phyloP scores from a whole-genome alignment of 2,113 vertebrate genomes.

The Pterocles orientalis region DNA sequence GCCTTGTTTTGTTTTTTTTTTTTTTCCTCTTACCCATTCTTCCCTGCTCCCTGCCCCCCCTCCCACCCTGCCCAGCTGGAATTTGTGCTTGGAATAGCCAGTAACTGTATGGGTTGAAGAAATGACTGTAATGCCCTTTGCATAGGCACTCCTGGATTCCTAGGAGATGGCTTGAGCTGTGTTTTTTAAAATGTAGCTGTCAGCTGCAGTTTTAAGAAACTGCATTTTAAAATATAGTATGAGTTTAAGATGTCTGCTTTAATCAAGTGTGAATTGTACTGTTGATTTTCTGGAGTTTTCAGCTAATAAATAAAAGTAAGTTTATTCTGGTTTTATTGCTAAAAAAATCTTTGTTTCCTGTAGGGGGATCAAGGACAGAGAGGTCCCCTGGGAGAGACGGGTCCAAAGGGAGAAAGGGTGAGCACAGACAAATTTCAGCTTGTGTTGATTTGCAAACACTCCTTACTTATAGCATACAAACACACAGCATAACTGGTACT shows the following conservation, averaged over 20 bases:
- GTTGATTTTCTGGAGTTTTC: background rate
- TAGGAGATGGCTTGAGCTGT: background rate
- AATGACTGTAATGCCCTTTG: background rate
- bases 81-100: background rate
- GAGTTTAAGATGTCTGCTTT: background rate
- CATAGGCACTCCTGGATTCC: background rate
- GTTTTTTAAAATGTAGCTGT: background rate
- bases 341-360: background rate
- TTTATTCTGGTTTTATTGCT: background rate
- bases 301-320: background rate
- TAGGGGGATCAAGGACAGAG: constrained; percentile 92
- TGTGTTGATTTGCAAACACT: background rate
- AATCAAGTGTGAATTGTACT: background rate
- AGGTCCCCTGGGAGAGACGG: constrained; percentile 87
- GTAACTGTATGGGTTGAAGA: background rate
- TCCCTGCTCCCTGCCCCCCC: background rate
- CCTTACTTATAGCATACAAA: background rate
- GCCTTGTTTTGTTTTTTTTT: background rate
- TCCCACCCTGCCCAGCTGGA: background rate
- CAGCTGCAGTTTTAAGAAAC: background rate
- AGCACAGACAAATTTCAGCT: constrained; percentile 29
- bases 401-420: constrained; percentile 89
- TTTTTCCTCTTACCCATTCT: background rate
- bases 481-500: background rate
- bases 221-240: background rate